Conservation (phyloP, 2,888 invertebrate species). For the Aphodius sticticus region DNA sequence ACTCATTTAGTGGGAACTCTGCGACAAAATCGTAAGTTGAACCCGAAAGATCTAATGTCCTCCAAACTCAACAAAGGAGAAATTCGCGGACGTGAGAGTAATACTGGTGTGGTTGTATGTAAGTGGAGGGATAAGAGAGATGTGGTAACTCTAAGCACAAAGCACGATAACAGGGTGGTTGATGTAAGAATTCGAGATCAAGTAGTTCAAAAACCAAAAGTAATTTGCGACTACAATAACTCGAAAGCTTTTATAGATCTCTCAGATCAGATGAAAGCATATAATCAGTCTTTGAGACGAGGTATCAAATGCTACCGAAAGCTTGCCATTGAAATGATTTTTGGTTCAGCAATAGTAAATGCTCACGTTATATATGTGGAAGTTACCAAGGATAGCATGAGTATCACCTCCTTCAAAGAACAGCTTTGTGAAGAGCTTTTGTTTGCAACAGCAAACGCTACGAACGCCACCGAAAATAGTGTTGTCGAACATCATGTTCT, state of each 20-base stretch:
- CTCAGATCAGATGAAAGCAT: not conserved
- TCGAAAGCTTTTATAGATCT: too few species aligned
- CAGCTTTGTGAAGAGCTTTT: not conserved
- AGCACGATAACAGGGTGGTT: conserved; percentile 15
- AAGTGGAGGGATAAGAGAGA: conserved; percentile 51
- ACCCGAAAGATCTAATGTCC: conserved; percentile 43
- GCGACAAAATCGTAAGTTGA: conserved; percentile 45
- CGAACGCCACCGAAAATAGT: not conserved
- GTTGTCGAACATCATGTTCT: not conserved
- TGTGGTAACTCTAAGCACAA: conserved; percentile 45
- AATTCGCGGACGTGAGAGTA: conserved; percentile 37
- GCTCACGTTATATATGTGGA: not conserved
- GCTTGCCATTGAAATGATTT: not conserved
- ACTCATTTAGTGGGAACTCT: conserved; percentile 49
- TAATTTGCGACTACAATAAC: not conserved
- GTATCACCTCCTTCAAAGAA: not conserved
- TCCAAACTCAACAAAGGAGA: conserved; percentile 43
- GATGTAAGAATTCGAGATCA: not conserved
- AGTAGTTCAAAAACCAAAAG: not conserved
- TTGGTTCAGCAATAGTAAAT: conserved; percentile 4
- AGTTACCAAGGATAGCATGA: not conserved
- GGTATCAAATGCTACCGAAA: not conserved
- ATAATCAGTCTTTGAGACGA: not conserved
- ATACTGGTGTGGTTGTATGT: conserved; percentile 42
- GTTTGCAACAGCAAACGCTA: not conserved